phyloP scores from a whole-genome alignment of 2,888 invertebrate species.

The Coleophora deauratella region DNA sequence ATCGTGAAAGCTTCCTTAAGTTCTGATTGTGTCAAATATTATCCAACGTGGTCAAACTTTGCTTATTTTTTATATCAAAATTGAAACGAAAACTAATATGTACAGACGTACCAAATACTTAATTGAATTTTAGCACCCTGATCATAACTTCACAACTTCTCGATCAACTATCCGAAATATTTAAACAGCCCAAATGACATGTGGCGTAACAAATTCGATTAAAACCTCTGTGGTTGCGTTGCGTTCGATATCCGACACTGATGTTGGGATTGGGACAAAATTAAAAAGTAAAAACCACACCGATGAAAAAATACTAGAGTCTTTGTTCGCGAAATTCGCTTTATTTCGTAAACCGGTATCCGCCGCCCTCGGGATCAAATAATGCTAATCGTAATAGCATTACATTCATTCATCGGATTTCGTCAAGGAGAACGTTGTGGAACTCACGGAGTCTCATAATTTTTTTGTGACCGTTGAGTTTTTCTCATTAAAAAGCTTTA shows the following conservation, averaged over 20 bases:
- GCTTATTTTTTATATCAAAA: no score
- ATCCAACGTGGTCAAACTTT: no score
- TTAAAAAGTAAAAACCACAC: conserved; percentile 40
- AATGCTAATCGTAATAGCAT: conserved; percentile 73
- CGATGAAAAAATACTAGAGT: conserved; percentile 32
- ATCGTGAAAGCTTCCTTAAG: no score
- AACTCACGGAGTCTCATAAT: conserved; percentile 37
- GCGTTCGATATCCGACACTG: conserved; percentile 42
- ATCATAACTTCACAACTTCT: no score
- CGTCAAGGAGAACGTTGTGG: conserved; percentile 49
- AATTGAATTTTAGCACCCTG: no score
- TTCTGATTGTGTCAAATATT: no score
- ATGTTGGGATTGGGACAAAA: conserved; percentile 59
- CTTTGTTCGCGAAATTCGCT: conserved; percentile 62
- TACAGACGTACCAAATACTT: no score
- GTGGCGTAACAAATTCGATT: conserved; percentile 68
- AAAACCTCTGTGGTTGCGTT: conserved; percentile 39
- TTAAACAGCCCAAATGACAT: conserved; percentile 63
- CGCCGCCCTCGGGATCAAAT: conserved; percentile 54
- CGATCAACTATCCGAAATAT: conserved; percentile 34
- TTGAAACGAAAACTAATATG: no score
- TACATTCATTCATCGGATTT: conserved; percentile 68
- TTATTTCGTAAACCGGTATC: conserved; percentile 69
- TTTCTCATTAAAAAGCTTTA: conserved; percentile 52
- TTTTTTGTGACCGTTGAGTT: conserved; percentile 44